Percentiles rank a stretch among this genome's conserved stretches.
phyloP scores from a whole-genome alignment of 1,140 invertebrate genomes.

The Aphaenogaster ashmeadi region DNA sequence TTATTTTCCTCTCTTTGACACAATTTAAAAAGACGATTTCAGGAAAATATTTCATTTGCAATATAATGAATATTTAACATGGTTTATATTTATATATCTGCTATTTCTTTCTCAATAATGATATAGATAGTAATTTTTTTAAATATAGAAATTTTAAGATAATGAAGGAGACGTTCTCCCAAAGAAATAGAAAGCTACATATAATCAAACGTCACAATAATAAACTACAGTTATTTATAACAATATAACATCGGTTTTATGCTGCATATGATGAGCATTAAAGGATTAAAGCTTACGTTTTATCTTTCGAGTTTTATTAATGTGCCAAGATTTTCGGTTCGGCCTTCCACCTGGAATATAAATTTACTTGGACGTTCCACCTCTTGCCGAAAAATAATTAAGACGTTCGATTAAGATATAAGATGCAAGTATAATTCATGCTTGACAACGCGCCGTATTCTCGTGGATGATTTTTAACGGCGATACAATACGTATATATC shows the following conservation, averaged over 20 bases:
- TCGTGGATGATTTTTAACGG: constrained; percentile 59
- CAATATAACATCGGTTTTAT: constrained; percentile 7
- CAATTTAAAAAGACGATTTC: background rate
- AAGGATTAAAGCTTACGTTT: constrained; percentile 26
- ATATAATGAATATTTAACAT: constrained; percentile 1
- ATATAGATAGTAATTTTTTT: background rate
- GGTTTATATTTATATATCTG: background rate
- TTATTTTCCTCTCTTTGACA: background rate
- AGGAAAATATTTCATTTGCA: background rate
- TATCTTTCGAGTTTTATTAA: constrained; percentile 60
- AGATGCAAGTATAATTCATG: constrained; percentile 61
- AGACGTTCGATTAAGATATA: constrained; percentile 65
- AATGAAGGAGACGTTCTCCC: background rate
- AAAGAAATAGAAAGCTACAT: background rate
- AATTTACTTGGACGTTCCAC: constrained; percentile 62
- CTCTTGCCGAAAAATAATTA: constrained; percentile 65
- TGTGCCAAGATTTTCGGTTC: constrained; percentile 54
- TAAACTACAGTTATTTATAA: constrained; percentile 26
- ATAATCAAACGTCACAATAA: constrained; percentile 31
- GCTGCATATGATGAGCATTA: constrained; percentile 26
- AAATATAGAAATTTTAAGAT: background rate
- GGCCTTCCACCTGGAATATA: constrained; percentile 60
- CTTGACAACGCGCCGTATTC: constrained; percentile 61
- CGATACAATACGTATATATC: constrained; percentile 64
- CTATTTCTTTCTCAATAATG: background rate